These are phyloP conservation scores for Napeogenes inachia DNA, from an alignment of 2,888 invertebrate species.

Conservation along the genomic window DNA sequence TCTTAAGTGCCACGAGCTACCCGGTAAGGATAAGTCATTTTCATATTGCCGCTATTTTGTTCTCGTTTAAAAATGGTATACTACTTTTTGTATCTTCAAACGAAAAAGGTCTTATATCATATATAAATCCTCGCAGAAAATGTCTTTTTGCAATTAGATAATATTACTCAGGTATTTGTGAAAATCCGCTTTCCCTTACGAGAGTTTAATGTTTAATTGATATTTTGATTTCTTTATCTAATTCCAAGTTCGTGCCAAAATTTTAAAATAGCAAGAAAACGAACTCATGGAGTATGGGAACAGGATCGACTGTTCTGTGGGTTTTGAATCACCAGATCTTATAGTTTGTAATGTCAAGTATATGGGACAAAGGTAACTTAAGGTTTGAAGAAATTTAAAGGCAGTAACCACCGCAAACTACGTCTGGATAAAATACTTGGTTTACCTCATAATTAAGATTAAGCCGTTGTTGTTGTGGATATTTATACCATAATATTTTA, in stretches of 20 bases:
- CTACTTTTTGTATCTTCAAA: constrained; percentile 42
- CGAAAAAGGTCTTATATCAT: constrained; percentile 31
- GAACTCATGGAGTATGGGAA: too few species aligned
- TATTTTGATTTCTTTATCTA: constrained; percentile 1
- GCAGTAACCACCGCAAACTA: too few species aligned
- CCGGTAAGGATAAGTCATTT: constrained; percentile 45
- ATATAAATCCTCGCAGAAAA: constrained; percentile 13
- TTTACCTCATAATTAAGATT: too few species aligned
- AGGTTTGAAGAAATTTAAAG: too few species aligned
- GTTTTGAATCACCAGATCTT: too few species aligned
- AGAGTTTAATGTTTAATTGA: constrained; percentile 41
- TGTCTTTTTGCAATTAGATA: constrained; percentile 22
- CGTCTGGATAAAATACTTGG: too few species aligned
- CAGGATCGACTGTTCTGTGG: too few species aligned
- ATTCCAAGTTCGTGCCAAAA: constrained; percentile 1
- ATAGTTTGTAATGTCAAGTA: too few species aligned
- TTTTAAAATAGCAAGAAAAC: background rate
- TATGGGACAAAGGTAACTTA: too few species aligned
- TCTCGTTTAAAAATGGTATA: constrained; percentile 64
- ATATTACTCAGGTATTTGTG: constrained; percentile 15
- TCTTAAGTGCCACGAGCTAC: constrained; percentile 35
- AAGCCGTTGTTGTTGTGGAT: too few species aligned
- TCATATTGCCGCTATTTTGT: constrained; percentile 32
- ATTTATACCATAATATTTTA: too few species aligned
- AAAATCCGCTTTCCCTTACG: constrained; percentile 45